Evolutionary conservation across 2,113 vertebrate genomes (phyloP).

Genomic region (Artemisiospiza belli): DNA sequence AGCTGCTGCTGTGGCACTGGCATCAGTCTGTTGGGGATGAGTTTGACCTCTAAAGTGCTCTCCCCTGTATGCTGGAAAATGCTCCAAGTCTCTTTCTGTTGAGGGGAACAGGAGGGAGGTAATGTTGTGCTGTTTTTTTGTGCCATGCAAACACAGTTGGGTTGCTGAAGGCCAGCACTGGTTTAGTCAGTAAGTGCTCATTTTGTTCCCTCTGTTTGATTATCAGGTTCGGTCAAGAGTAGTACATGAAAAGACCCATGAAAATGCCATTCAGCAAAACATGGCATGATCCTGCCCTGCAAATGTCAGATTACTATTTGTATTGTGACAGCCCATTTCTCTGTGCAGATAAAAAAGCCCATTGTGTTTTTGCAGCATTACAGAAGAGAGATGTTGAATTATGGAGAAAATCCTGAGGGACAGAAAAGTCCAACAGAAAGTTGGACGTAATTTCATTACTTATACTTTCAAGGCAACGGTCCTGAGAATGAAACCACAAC

Average conservation of each 20-base stretch:
- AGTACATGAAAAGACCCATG: not conserved
- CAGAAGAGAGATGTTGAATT: not conserved
- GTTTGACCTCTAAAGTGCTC: not conserved
- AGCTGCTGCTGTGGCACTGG: not conserved
- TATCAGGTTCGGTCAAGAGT: not conserved
- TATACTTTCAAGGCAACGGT: not conserved
- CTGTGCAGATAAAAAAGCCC: not conserved
- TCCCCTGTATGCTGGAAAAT: not conserved
- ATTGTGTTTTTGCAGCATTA: not conserved
- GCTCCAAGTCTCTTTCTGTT: not conserved
- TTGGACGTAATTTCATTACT: not conserved
- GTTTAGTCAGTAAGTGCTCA: not conserved
- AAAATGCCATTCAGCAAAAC: constrained; percentile 1
- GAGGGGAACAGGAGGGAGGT: not conserved
- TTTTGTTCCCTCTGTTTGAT: not conserved
- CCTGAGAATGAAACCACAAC: not conserved
- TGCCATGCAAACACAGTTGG: not conserved
- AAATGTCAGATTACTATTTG: not conserved
- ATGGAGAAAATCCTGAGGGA: not conserved
- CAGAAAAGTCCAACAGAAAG: not conserved
- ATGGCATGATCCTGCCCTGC: not conserved
- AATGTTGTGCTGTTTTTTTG: not conserved
- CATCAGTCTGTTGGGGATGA: not conserved
- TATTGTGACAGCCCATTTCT: not conserved
- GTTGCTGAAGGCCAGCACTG: not conserved